Evolutionary conservation across 2,888 invertebrate genomes (phyloP), one percentile per base, ranked within the genome.

Genomic region (Agriopis leucophaearia): DNA sequence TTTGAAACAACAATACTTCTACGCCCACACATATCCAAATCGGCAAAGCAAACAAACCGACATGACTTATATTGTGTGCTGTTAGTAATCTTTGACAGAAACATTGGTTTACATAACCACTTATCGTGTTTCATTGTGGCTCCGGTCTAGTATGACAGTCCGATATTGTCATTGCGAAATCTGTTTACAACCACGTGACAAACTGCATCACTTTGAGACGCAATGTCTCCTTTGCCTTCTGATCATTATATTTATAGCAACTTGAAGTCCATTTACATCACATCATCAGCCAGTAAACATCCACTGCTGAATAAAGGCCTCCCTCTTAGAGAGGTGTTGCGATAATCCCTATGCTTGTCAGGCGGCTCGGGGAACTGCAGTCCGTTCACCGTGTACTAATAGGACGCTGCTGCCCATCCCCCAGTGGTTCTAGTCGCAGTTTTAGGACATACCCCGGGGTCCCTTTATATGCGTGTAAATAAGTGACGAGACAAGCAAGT

Each of bases 1-100:
- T 62, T 73, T 71, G 72, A 68, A 74, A 73, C 74, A 74, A 78
- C 77, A 78, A 79, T 76, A 67, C 62, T 68, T 65, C 71, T 35
- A 61, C 75, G 69, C 85, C 86, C 82, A 84, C 85, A 73, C 75
- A 56, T 64, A 55, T 63, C 78, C 62, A 78, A 82, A 80, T 78
- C 75, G 81, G 78, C 78, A 74, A 77, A 66, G 72, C 78, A 82
- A 81, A 81, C 78, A 77, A 76, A 75, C 74, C 74, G 74, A 74
- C 74, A 69, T 79, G 76, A 83, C 80, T 78, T 77, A 78, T 78
- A 69, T 69, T 69, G 65, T 59, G 54, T 71, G 64, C 57, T 74
- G 68, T 68, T 64, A 69, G 61, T 72, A 67, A 70, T 72, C 70
- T 70, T 75, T 70, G 70, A 70, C 71, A 66, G 52, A 59, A 63